A percentile compares a stretch with the other conserved stretches of the same genome.
These are phyloP conservation scores for Andrena hattorfiana DNA, from an alignment of 2,888 invertebrate genomes.

Conservation along the genomic window DNA sequence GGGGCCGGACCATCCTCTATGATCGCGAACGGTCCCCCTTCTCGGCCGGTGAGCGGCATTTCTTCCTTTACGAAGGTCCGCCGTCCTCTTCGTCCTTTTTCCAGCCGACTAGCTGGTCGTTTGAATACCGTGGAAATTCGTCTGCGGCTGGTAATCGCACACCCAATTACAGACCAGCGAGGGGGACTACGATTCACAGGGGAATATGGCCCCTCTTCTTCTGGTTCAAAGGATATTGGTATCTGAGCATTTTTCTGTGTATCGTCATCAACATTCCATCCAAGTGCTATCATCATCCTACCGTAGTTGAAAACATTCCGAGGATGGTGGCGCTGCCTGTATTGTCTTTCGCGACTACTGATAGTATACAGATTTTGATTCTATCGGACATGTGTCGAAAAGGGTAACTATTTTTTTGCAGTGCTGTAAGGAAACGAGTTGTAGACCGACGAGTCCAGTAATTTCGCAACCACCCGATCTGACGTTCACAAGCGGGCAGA, in stretches of 20 bases:
- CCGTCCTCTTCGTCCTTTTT: neutral
- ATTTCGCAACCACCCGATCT: constrained; percentile 29
- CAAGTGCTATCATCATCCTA: too few species aligned
- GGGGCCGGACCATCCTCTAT: constrained; percentile 68
- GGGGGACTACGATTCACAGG: neutral
- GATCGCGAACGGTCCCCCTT: constrained; percentile 62
- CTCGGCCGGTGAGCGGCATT: neutral
- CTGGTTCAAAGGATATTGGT: neutral
- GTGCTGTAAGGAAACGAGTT: neutral
- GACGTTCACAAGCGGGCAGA: constrained; percentile 35
- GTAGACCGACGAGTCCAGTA: constrained; percentile 1
- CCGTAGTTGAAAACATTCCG: neutral
- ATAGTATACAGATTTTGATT: neutral
- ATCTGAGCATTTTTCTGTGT: neutral
- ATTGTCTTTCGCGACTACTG: neutral
- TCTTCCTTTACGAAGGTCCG: neutral
- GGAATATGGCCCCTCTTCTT: too few species aligned
- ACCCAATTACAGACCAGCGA: constrained; percentile 9
- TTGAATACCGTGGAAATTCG: constrained; percentile 16
- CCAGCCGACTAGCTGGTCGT: neutral
- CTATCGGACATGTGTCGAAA: neutral
- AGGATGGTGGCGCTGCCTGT: neutral
- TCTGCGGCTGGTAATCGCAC: constrained; percentile 3
- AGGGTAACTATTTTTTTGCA: neutral
- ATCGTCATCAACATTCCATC: neutral